Base-by-base conservation (phyloP, 92 coral and sea anemone genomes). In the Palythoa grandiflora region DNA sequence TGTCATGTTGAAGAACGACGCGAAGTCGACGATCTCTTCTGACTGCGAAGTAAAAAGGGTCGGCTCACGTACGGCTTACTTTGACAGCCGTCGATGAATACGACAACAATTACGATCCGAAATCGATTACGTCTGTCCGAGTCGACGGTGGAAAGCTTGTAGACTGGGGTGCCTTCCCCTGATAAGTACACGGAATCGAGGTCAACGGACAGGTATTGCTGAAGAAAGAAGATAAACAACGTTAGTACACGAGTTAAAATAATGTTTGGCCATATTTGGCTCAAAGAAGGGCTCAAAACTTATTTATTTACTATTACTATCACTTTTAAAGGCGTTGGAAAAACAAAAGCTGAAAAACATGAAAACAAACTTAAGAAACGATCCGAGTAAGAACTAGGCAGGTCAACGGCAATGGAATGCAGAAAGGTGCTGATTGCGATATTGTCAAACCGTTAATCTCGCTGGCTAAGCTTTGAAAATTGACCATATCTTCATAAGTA, bases 111-210 rank as follows among this genome's bases (percentile, higher is more conserved):
- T 4, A 92, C 94, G 21, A 97, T 78, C 47, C 98, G 99, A 77
- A 97, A 97, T 47, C 93, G 90, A 91, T 97, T 97, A 51, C 96
- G 91, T 71, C 90, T 89, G 71, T 94, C 98, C 0, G 96, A 90
- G 85, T 97, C 98, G 11, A 96, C 94, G 13, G 99, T 97, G 2
- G 99, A 97, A 16, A 97, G 97, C 92, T 97, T 97, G 92, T 97
- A 97, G 40, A 97, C 96, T 20, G 98, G 99, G 12, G 78, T 95
- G 61, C 96, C 98, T 74, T 86, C 87, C 2, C 80, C 39, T 20
- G 94, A 83, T 73, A 92, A 79, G 92, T 97, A 97, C 50, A 94
- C 97, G 9, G 97, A 95, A 78, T 97, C 99, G 48, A 97, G 94
- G 83, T 95, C 97, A 71, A 95, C 96, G 1, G 98, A 93, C 47